Evolutionary conservation across 1,140 invertebrate species (phyloP), one percentile per base, ranked within the genome.

Genomic region (Trypoxylus dichotomus): DNA sequence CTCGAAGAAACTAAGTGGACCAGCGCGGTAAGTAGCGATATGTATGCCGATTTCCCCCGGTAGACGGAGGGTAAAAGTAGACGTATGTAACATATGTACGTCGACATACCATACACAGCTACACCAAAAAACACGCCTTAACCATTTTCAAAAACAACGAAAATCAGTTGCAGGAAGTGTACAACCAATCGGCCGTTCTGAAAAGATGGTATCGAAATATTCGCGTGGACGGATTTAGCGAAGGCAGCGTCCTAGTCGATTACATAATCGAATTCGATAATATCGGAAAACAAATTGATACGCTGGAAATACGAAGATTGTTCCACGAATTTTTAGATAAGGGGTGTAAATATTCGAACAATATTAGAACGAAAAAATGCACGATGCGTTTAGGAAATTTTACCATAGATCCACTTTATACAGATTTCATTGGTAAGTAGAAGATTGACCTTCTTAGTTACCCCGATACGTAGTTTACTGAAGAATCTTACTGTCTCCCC

Each of bases 401-500:
- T 29, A 68, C 60, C 7, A 68, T 68, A 8, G 60, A 68, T 68
- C 60, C 60, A 10, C 11, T 68, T 24, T 68, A 68, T 27, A 68
- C 60, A 27, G 60, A 68, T 68, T 68, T 68, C 24, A 68, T 68
- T n/a, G 60, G 60, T 68, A 68, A n/a, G n/a, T n/a, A n/a, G n/a
- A n/a, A n/a, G n/a, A n/a, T n/a, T n/a, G n/a, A n/a, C n/a, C n/a
- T n/a, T n/a, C n/a, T n/a, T n/a, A n/a, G n/a, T n/a, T n/a, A n/a
- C n/a, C n/a, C n/a, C n/a, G n/a, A n/a, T n/a, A n/a, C n/a, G n/a
- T n/a, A n/a, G n/a, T n/a, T n/a, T n/a, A n/a, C n/a, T n/a, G n/a
- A n/a, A n/a, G n/a, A n/a, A n/a, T n/a, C n/a, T n/a, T n/a, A n/a
- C n/a, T n/a, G n/a, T n/a, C n/a, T n/a, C n/a, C n/a, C n/a, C n/a